Evolutionary conservation across 2,797 vertebrate species (phyloP).

Genomic region (Sternarchorhynchus goeldii): DNA sequence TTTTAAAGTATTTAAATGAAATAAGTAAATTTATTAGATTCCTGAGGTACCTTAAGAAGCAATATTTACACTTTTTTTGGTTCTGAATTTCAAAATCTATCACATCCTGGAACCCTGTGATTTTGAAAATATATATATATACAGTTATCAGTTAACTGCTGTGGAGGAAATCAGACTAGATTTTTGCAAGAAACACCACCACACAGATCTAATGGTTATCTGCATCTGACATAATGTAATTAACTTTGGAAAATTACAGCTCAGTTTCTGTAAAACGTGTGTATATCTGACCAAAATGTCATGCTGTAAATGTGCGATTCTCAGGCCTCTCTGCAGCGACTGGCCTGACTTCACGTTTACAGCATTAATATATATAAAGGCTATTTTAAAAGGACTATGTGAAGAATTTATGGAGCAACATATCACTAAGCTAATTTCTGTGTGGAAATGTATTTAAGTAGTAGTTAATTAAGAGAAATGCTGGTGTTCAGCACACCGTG

Average conservation of each 20-base stretch:
- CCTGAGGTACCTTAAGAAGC: conserved; percentile 72
- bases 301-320: conserved; percentile 82
- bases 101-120: conserved; percentile 33
- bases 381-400: conserved; percentile 71
- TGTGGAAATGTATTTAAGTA: conserved; percentile 85
- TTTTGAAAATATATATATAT: conserved; percentile 8
- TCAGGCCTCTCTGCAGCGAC: conserved; percentile 70
- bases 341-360: conserved; percentile 71
- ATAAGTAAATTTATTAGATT: conserved; percentile 69
- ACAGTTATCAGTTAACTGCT: conserved; percentile 4
- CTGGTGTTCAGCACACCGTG: conserved; percentile 71
- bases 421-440: conserved; percentile 77
- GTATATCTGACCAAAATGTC: conserved; percentile 80
- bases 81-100: conserved; percentile 63
- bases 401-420: conserved; percentile 76
- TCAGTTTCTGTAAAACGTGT: conserved; percentile 83
- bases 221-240: conserved; percentile 83
- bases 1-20: conserved; percentile 53
- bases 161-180: conserved; percentile 54
- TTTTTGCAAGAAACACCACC: conserved; percentile 59
- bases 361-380: conserved; percentile 72
- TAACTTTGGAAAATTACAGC: conserved; percentile 74
- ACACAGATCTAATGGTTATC: conserved; percentile 56
- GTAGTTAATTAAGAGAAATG: conserved; percentile 71
- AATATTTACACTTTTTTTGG: conserved; percentile 76